Base-by-base conservation (phyloP, 2,797 vertebrate species). In the Sylvilagus floridanus region DNA sequence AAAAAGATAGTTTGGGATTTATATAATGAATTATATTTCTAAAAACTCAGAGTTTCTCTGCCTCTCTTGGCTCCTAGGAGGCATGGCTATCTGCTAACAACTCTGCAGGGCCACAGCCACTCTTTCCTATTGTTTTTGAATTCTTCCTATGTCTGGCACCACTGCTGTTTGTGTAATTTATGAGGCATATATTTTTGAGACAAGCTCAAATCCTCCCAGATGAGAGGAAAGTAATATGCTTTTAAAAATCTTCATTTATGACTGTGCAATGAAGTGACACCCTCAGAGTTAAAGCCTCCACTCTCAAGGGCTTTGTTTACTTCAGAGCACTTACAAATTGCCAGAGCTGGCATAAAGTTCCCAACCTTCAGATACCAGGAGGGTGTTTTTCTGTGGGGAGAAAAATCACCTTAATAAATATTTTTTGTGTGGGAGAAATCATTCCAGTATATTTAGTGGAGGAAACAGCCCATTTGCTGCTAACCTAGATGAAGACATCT, bases 101-200 rank as follows among this genome's bases (percentile, higher is more conserved):
- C 21, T 37, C 21, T 19, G 79, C 8, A 24, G 13, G 14, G n/a
- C 63, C 54, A 30, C 10, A 4, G 69, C 22, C 60, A 21, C 10
- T 68, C 16, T 86, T 65, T 52, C 47, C 37, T 90, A 50, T 71
- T 47, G 47, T 47, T 90, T 81, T 85, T 11, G 54, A 24, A 62
- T 84, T 68, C 86, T 86, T 77, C n/a, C 50, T 17, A 3, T 50
- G 66, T 72, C 28, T 94, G 54, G 81, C 30, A 65, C 21, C 10
- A 79, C 79, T 16, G 24, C 19, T 82, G 28, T 77, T 94, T 92
- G 68, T 81, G 92, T 90, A 68, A 91, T 88, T 85, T 85, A 14
- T 35, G 24, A 28, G n/a, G 28, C 26, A 63, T 87, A 21, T 22
- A 72, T 52, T 93, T 91, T 71, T 76, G 47, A 95, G 90, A 78